A percentile compares a stretch with the other conserved stretches of the same genome.
Conservation (phyloP, 2,797 vertebrate species). For the Pitangus sulphuratus region DNA sequence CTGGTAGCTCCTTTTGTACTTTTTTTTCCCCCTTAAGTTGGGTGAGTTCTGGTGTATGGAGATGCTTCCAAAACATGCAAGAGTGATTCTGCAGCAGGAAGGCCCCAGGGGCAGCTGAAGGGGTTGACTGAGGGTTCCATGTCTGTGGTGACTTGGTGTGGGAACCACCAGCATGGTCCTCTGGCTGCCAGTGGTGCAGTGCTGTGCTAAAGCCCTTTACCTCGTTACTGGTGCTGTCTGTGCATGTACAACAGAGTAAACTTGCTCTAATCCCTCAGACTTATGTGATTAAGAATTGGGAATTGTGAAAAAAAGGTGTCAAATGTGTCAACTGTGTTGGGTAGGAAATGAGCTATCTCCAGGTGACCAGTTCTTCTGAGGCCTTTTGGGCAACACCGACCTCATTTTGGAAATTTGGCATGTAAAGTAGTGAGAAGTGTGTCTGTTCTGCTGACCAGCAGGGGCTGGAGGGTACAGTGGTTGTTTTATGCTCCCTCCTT, state of each 20-base stretch:
- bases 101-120: background rate
- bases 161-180: background rate
- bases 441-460: background rate
- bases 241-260: background rate
- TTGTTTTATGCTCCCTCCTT: background rate
- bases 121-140: background rate
- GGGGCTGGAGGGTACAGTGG: background rate
- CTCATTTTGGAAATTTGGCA: background rate
- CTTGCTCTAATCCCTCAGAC: background rate
- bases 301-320: background rate
- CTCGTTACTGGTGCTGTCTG: background rate
- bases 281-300: background rate
- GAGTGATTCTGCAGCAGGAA: background rate
- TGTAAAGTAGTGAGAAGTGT: background rate
- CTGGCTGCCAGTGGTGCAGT: background rate
- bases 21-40: background rate
- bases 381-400: background rate
- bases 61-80: background rate
- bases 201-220: background rate
- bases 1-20: background rate
- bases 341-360: background rate
- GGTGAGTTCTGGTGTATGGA: background rate
- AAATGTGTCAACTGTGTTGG: background rate
- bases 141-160: background rate
- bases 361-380: background rate